phyloP scores from a whole-genome alignment of 2,113 vertebrate genomes.

The Nothoprocta pentlandii region DNA sequence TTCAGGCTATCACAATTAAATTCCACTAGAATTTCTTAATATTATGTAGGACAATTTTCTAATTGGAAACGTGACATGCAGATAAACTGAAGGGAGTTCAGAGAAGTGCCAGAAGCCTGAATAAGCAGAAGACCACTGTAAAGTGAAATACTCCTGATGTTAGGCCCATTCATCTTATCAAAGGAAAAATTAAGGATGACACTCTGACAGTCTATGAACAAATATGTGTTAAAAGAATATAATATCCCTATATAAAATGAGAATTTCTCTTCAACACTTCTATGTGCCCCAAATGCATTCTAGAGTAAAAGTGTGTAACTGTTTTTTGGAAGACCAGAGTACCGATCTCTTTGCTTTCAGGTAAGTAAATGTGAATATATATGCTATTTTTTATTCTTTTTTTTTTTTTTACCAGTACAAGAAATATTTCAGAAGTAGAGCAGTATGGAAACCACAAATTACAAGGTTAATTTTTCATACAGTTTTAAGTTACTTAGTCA shows the following conservation, averaged over 20 bases:
- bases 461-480: background rate
- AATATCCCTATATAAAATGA: background rate
- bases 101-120: background rate
- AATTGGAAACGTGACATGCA: background rate
- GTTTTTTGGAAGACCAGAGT: background rate
- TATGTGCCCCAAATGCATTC: background rate
- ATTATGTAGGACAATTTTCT: background rate
- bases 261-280: background rate
- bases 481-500: background rate
- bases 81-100: background rate
- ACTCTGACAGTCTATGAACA: background rate
- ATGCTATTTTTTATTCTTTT: background rate
- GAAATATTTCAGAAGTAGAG: background rate
- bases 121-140: background rate
- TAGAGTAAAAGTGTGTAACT: background rate
- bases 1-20: background rate
- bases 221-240: background rate
- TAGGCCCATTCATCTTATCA: background rate
- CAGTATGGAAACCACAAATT: background rate
- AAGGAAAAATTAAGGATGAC: background rate
- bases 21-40: background rate
- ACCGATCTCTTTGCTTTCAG: background rate
- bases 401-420: background rate
- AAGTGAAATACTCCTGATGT: background rate
- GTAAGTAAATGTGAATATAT: background rate